Percentiles rank a stretch among this genome's conserved stretches.
phyloP scores from a whole-genome alignment of 2,888 invertebrate genomes.

The Agrotis ipsilon region DNA sequence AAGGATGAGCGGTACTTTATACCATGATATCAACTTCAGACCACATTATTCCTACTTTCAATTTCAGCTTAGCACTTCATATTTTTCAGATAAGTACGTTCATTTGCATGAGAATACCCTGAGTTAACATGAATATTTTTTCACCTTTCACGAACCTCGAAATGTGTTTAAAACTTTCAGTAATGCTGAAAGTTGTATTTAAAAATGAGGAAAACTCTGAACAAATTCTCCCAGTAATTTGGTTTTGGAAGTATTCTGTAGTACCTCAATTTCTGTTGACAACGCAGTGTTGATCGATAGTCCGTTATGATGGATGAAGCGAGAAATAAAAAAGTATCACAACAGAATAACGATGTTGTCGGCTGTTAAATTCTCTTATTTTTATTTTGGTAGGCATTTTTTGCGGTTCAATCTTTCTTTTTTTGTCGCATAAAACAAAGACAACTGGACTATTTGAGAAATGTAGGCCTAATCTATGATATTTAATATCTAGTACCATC shows the following conservation, averaged over 20 bases:
- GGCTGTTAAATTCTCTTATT: slow-evolving; percentile 2
- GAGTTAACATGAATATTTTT: slow-evolving; percentile 1
- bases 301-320: slow-evolving; percentile 41
- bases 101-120: neutral
- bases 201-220: neutral
- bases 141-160: neutral
- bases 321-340: slow-evolving; percentile 21
- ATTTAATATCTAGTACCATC: no score
- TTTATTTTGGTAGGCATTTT: neutral
- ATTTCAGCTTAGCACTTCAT: neutral
- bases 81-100: neutral
- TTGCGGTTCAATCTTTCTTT: no score
- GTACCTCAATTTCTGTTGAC: slow-evolving; percentile 24
- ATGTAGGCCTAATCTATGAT: no score
- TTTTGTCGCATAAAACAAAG: no score
- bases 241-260: slow-evolving; percentile 15
- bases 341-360: slow-evolving; percentile 7
- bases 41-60: neutral
- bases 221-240: slow-evolving; percentile 21
- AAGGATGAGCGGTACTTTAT: no score
- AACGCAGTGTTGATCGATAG: slow-evolving; percentile 41
- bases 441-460: no score
- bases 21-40: neutral
- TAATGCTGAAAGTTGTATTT: slow-evolving; percentile 5
- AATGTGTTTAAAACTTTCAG: slow-evolving; percentile 8